Evolutionary conservation across 1,140 invertebrate species (phyloP), one percentile per base, ranked within the genome.

Genomic region (Matsumurasca onukii): DNA sequence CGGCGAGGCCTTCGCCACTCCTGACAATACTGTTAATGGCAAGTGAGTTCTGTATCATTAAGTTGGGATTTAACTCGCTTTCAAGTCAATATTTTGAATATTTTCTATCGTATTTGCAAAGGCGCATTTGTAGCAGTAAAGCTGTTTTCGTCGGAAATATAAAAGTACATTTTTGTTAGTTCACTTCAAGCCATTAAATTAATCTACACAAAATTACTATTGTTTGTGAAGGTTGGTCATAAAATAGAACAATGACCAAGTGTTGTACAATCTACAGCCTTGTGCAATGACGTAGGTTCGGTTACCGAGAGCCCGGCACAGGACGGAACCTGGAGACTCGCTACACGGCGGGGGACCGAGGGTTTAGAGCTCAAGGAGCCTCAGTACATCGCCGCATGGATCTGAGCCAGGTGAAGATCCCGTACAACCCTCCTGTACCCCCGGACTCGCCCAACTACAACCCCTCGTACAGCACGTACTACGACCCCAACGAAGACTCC

Each of bases 261-360:
- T 20, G 30, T 3, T 17, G 39, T 15, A 24, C 24, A 15, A n/a
- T 45, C 45, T 30, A 49, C 67, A 22, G 29, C 22, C 29, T 22
- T 27, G n/a, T n/a, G n/a, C n/a, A n/a, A n/a, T n/a, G n/a, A n/a
- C 65, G 27, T 69, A 87, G 85, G 71, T 89, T 87, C 75, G 79
- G 85, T 55, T 88, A 87, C 75, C 82, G 86, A 76, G 86, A 90
- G 75, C 86, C 88, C 15, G 83, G 81, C 63, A 87, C 84, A 71
- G 86, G 86, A 31, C 80, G 81, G 57, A 79, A 88, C 62, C 86
- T 88, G 71, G 83, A 87, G 75, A 89, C 86, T 20, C 79, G 85
- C 49, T 90, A 90, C 74, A 88, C 89, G n/a, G 87, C 88, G 62
- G 89, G 89, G 69, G 85, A 86, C 70, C 83, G 88, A 78, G 89